These are phyloP conservation scores for Oreocharis arfaki DNA, from an alignment of 2,113 vertebrate species.

Conservation along the genomic window DNA sequence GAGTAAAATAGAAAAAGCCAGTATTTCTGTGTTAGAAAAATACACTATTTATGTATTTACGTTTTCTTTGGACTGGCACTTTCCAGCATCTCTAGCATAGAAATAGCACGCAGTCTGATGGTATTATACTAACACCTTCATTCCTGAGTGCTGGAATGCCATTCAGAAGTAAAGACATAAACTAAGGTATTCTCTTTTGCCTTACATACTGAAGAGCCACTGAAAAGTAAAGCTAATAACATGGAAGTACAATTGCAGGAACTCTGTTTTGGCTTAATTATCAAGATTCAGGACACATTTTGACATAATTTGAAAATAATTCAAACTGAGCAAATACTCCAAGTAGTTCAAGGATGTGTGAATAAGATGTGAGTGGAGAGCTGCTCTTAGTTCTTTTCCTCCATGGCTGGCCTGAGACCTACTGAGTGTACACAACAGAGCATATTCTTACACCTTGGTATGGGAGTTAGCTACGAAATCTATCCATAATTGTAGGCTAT, in stretches of 20 bases:
- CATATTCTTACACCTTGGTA: neutral
- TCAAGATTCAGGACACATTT: neutral
- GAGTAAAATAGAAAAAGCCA: neutral
- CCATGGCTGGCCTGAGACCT: neutral
- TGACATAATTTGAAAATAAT: neutral
- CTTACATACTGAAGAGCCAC: neutral
- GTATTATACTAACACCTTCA: neutral
- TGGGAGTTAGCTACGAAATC: neutral
- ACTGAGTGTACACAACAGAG: neutral
- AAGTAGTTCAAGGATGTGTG: neutral
- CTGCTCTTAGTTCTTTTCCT: neutral
- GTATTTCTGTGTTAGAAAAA: neutral
- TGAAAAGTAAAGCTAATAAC: neutral
- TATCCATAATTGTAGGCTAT: neutral
- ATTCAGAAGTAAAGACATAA: neutral
- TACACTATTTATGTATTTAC: neutral
- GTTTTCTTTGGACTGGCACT: neutral
- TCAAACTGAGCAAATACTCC: neutral
- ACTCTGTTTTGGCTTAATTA: neutral
- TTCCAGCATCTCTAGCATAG: neutral
- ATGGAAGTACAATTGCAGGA: neutral
- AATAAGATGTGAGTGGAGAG: neutral
- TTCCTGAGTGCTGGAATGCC: neutral
- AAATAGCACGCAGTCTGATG: neutral
- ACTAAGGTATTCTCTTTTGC: neutral